phyloP scores from a whole-genome alignment of 2,113 vertebrate species.

The Scatophagus argus region DNA sequence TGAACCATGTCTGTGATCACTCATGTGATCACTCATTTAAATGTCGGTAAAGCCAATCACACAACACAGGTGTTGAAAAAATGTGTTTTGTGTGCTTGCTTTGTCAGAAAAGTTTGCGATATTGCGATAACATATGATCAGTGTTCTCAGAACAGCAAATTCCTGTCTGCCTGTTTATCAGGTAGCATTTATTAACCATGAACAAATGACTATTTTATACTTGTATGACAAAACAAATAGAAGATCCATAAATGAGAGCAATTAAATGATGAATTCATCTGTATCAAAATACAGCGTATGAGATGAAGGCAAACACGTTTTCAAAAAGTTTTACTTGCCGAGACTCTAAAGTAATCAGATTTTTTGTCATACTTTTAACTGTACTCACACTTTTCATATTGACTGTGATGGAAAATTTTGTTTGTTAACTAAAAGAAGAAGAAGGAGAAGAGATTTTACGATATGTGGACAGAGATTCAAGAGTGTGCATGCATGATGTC shows the following conservation, averaged over 20 bases:
- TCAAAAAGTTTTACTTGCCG: constrained; percentile 2
- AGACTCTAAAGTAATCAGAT: constrained; percentile 5
- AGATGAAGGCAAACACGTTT: constrained; percentile 29
- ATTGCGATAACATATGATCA: constrained; percentile 31
- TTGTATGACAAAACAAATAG: constrained; percentile 33
- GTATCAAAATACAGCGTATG: constrained; percentile 10
- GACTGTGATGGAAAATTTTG: constrained; percentile 2
- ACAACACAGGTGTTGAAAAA: constrained; percentile 33
- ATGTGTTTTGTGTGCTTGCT: constrained; percentile 22
- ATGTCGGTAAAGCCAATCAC: constrained; percentile 7
- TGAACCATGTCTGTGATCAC: background rate
- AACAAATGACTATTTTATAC: constrained; percentile 45
- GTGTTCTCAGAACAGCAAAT: constrained; percentile 11
- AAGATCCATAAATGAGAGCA: constrained; percentile 41
- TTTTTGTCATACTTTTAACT: background rate
- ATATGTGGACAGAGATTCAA: background rate
- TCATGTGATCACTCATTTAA: too few relatives aligned
- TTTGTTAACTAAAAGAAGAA: constrained; percentile 4
- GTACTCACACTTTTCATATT: too few relatives aligned
- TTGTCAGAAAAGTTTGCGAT: constrained; percentile 28
- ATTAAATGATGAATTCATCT: constrained; percentile 43
- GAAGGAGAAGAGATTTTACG: background rate
- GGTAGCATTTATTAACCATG: constrained; percentile 47
- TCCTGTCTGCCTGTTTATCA: constrained; percentile 46
- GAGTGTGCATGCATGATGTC: background rate